These are phyloP conservation scores for Clinocottus analis DNA, from an alignment of 2,113 vertebrate genomes.

Conservation along the genomic window DNA sequence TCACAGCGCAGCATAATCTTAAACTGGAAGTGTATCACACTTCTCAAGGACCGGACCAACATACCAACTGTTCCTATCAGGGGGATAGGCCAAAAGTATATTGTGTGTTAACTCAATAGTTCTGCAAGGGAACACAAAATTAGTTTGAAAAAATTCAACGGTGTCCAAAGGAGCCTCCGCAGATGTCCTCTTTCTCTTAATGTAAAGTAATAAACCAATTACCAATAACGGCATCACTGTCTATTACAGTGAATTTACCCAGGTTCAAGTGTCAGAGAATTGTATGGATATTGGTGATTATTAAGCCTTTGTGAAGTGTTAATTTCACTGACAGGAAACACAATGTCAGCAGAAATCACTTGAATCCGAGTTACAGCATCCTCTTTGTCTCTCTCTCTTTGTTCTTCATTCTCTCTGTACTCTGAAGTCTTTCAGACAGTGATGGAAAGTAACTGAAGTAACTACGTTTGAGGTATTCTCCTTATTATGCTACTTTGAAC, in stretches of 20 bases:
- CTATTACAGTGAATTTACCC: background rate
- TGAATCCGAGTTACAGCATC: background rate
- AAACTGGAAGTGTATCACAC: background rate
- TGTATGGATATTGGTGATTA: background rate
- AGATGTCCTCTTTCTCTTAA: background rate
- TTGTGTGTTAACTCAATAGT: background rate
- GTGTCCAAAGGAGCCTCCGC: background rate
- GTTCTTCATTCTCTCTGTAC: background rate
- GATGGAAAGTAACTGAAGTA: background rate
- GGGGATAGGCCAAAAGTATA: background rate
- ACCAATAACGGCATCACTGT: background rate
- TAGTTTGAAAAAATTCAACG: background rate
- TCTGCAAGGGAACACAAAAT: background rate
- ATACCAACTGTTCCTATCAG: background rate
- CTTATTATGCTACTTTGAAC: background rate
- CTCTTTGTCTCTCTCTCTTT: background rate
- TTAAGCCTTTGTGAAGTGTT: background rate
- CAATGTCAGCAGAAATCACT: background rate
- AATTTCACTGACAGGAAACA: background rate
- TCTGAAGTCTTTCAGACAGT: background rate
- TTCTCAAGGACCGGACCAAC: background rate
- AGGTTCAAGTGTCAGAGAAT: background rate
- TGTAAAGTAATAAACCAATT: background rate
- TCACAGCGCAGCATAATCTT: background rate
- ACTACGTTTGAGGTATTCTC: background rate